Conservation (phyloP, 2,888 invertebrate genomes). For the Pandemis corylana region DNA sequence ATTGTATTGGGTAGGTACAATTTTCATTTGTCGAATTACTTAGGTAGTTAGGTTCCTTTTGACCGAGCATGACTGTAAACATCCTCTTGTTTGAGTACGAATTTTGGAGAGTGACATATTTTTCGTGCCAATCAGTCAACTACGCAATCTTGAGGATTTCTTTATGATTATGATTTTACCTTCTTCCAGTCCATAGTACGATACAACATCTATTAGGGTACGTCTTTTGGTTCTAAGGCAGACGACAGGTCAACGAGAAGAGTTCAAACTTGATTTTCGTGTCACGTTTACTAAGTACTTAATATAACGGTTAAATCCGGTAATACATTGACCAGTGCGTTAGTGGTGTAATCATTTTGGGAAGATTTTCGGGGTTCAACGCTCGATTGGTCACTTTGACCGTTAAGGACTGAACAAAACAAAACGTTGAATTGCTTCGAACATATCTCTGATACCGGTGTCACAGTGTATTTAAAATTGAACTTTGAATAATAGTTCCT, state of each 20-base stretch:
- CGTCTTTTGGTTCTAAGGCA: neutral
- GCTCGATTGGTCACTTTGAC: neutral
- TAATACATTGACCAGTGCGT: neutral
- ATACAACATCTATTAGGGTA: too few relatives aligned
- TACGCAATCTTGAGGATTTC: neutral
- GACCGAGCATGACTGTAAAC: neutral
- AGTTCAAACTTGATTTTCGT: slow-evolving; percentile 43
- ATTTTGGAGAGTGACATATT: neutral
- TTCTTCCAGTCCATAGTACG: too few relatives aligned
- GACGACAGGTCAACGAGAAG: neutral
- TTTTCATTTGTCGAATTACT: neutral
- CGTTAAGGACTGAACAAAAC: neutral
- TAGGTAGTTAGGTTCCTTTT: neutral
- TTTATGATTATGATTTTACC: neutral
- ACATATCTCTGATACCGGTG: neutral
- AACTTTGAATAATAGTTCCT: neutral
- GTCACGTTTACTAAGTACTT: slow-evolving; percentile 42
- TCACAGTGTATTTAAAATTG: neutral
- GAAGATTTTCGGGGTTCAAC: slow-evolving; percentile 1
- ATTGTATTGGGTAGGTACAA: too few relatives aligned
- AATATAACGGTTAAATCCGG: slow-evolving; percentile 43
- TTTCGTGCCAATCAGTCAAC: neutral
- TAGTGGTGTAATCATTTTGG: neutral
- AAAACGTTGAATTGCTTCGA: neutral
- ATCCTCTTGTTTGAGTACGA: neutral